Conservation (phyloP, 2,888 invertebrate genomes). For the Sthenelais limicola region DNA sequence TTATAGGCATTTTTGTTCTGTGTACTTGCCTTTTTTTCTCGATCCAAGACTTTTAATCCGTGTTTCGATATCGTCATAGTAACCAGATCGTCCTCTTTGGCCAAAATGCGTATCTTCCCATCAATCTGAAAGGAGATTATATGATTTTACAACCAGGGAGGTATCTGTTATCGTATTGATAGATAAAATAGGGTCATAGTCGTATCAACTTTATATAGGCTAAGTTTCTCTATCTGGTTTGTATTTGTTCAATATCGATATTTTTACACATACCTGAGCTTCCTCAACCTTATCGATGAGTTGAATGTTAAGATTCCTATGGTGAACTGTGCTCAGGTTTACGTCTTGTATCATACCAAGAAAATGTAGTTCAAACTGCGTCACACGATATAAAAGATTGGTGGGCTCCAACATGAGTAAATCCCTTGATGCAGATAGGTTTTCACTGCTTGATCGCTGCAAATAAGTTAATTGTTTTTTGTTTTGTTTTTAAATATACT, state of each 20-base stretch:
- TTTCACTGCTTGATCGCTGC: constrained; percentile 36
- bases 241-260: too few species aligned
- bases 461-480: background rate
- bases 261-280: constrained; percentile 60
- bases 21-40: constrained; percentile 63
- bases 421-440: constrained; percentile 26
- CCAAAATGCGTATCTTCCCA: constrained; percentile 62
- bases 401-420: constrained; percentile 14
- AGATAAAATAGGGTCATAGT: too few species aligned
- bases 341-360: constrained; percentile 66
- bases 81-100: constrained; percentile 63
- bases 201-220: too few species aligned
- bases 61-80: constrained; percentile 64
- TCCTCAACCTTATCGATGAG: constrained; percentile 70
- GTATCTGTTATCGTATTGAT: background rate
- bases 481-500: background rate
- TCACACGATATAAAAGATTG: constrained; percentile 30
- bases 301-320: constrained; percentile 67
- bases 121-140: constrained; percentile 59
- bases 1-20: too few species aligned
- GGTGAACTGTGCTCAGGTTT: constrained; percentile 59
- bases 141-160: background rate
- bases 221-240: too few species aligned
- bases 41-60: constrained; percentile 66
- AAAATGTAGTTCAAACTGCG: constrained; percentile 58